Evolutionary conservation across 2,888 invertebrate genomes (phyloP).

Genomic region (Neoitamus cyanurus): DNA sequence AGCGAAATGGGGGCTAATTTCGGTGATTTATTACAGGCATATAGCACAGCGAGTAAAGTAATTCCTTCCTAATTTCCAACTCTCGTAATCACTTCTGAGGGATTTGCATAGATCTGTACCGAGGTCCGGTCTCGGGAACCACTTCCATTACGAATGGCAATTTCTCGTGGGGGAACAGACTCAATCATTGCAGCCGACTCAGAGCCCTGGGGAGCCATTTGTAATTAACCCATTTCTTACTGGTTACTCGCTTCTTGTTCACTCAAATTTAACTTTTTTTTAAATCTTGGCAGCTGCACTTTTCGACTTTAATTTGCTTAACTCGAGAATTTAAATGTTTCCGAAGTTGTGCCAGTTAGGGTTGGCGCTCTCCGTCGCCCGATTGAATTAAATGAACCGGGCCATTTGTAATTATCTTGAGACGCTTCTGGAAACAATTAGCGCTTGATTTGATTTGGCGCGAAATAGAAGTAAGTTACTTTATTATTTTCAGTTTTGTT

Average conservation of each 20-base stretch:
- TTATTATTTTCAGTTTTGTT: background rate
- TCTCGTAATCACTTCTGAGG: background rate
- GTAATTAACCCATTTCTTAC: constrained; percentile 38
- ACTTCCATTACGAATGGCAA: constrained; percentile 35
- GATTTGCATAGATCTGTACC: constrained; percentile 35
- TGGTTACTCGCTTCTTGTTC: constrained; percentile 18
- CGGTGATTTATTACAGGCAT: constrained; percentile 12
- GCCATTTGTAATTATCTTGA: background rate
- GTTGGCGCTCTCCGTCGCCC: background rate
- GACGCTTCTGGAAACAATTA: background rate
- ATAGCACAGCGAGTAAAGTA: background rate
- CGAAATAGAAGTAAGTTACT: background rate
- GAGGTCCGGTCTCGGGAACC: constrained; percentile 6
- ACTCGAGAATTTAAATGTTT: background rate
- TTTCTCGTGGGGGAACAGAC: background rate
- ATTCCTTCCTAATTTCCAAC: constrained; percentile 27
- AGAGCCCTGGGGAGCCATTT: constrained; percentile 17
- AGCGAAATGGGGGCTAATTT: constrained; percentile 19
- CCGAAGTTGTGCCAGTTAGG: background rate
- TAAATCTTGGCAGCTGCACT: constrained; percentile 16
- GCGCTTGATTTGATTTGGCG: background rate
- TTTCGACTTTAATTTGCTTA: constrained; percentile 27
- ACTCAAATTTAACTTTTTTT: constrained; percentile 19
- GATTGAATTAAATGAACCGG: background rate
- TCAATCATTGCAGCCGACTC: constrained; percentile 24